phyloP scores from a whole-genome alignment of 2,797 vertebrate species.

The Calcarius lapponicus region DNA sequence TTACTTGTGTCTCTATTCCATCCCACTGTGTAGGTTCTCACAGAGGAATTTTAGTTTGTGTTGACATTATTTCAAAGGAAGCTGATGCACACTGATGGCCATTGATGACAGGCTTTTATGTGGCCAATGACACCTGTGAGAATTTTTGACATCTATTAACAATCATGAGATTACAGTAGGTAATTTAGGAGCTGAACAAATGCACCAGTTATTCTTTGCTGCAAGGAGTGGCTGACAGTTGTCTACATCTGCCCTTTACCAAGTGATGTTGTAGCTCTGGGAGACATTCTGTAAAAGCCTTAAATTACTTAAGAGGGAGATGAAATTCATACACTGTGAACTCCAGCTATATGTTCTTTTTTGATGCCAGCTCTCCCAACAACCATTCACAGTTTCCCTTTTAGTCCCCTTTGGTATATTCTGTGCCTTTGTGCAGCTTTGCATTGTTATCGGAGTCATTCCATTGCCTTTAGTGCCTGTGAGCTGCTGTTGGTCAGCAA shows the following conservation, averaged over 20 bases:
- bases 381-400: not conserved
- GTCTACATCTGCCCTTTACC: not conserved
- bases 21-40: not conserved
- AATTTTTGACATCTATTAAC: constrained; percentile 5
- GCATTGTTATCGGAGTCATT: not conserved
- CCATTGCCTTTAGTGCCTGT: not conserved
- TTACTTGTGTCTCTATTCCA: not conserved
- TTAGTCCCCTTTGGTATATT: not conserved
- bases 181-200: not conserved
- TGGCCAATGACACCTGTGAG: not conserved
- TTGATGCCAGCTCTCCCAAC: not conserved
- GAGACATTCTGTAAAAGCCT: not conserved
- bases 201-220: not conserved
- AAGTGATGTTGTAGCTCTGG: not conserved
- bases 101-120: not conserved
- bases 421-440: not conserved
- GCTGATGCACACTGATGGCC: not conserved
- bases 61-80: not conserved
- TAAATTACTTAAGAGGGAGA: not conserved
- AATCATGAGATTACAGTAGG: not conserved
- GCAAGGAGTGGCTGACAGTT: not conserved
- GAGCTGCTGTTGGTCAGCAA: not conserved
- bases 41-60: not conserved
- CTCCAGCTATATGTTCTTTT: not conserved
- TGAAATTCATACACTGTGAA: not conserved